phyloP scores from a whole-genome alignment of 2,113 vertebrate species.

The Chaenogobius annularis region DNA sequence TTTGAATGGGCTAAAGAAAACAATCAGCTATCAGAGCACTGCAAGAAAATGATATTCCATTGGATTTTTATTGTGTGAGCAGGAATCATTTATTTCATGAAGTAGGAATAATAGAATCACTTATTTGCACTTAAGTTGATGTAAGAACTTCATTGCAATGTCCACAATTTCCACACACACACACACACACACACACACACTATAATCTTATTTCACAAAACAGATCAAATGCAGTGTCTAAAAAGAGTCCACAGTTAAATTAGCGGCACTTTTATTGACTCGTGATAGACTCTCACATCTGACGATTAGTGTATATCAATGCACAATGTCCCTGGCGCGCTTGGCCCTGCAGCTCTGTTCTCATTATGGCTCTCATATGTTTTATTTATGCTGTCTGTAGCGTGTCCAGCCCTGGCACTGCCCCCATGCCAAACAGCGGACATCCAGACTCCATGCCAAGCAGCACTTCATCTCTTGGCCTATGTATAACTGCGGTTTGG shows the following conservation, averaged over 20 bases:
- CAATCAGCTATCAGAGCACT: neutral
- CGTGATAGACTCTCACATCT: slow-evolving; percentile 15
- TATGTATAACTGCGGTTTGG: slow-evolving; percentile 21
- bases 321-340: slow-evolving; percentile 47
- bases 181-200: neutral
- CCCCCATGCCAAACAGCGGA: slow-evolving; percentile 68
- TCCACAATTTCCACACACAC: neutral
- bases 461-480: slow-evolving; percentile 64
- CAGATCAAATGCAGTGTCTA: neutral
- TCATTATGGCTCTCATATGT: slow-evolving; percentile 79
- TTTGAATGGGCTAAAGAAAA: neutral
- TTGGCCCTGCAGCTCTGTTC: slow-evolving; percentile 67
- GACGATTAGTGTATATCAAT: slow-evolving; percentile 40
- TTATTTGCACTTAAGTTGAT: neutral
- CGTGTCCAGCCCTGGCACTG: slow-evolving; percentile 68
- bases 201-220: neutral
- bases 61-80: neutral
- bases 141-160: too few relatives aligned
- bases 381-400: slow-evolving; percentile 82
- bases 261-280: slow-evolving; percentile 4
- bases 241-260: slow-evolving; percentile 53
- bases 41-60: neutral
- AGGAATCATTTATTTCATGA: neutral
- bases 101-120: neutral
- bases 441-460: slow-evolving; percentile 66